Conservation (phyloP, 2,888 invertebrate genomes). For the Xylocampa areola region DNA sequence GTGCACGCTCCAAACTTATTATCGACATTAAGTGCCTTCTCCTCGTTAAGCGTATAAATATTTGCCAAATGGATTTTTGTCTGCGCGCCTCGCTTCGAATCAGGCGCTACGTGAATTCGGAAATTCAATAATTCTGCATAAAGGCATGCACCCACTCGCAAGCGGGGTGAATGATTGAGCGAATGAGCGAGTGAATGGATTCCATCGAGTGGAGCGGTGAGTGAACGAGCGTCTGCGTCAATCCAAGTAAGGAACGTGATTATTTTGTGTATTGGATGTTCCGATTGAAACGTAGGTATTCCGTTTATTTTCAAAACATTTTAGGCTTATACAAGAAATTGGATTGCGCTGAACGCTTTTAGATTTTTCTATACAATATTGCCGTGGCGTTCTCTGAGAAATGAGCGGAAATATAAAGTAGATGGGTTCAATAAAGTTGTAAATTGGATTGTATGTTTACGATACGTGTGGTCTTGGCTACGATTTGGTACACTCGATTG, state of each 20-base stretch:
- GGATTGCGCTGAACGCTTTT: conserved; percentile 60
- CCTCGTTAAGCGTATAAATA: conserved; percentile 65
- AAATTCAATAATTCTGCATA: conserved; percentile 84
- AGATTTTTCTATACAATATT: conserved; percentile 58
- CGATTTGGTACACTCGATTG: conserved; percentile 16
- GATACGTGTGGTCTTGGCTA: conserved; percentile 28
- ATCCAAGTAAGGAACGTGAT: conserved; percentile 72
- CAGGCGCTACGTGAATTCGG: conserved; percentile 71
- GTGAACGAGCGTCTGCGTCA: conserved; percentile 66
- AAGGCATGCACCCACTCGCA: conserved; percentile 78
- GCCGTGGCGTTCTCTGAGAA: conserved; percentile 32
- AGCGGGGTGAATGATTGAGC: conserved; percentile 76
- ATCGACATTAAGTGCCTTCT: conserved; percentile 53
- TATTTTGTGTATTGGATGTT: conserved; percentile 74
- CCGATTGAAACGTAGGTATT: conserved; percentile 67
- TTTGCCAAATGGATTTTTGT: conserved; percentile 76
- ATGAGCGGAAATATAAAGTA: conserved; percentile 35
- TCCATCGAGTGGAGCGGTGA: conserved; percentile 68
- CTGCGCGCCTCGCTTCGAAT: conserved; percentile 58
- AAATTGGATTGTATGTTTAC: conserved; percentile 36
- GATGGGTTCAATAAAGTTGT: conserved; percentile 29
- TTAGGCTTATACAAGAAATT: conserved; percentile 63
- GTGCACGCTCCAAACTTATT: conserved; percentile 54
- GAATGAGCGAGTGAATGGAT: conserved; percentile 76
- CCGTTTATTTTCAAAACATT: conserved; percentile 68